Evolutionary conservation across 2,888 invertebrate genomes (phyloP).

Genomic region (Diachrysia chrysitis): DNA sequence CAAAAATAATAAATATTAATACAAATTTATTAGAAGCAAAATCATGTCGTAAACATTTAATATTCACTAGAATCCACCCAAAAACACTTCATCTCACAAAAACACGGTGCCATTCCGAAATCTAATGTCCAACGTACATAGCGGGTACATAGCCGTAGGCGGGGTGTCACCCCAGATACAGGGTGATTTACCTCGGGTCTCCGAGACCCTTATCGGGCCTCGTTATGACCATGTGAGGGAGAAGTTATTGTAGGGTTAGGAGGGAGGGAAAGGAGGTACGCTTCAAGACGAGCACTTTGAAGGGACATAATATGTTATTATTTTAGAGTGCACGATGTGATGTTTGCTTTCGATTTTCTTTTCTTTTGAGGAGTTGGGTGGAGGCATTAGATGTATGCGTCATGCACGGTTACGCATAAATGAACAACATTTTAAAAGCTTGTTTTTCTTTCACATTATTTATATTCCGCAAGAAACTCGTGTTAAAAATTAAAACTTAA

Average conservation of each 20-base stretch:
- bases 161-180: slow-evolving; percentile 85
- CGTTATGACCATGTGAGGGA: slow-evolving; percentile 90
- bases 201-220: slow-evolving; percentile 87
- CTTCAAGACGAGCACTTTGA: slow-evolving; percentile 74
- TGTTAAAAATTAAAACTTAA: neutral
- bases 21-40: neutral
- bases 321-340: slow-evolving; percentile 74
- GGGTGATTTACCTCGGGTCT: slow-evolving; percentile 88
- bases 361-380: slow-evolving; percentile 43
- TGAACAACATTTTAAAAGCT: neutral
- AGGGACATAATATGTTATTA: slow-evolving; percentile 87
- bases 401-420: neutral
- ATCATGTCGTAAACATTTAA: slow-evolving; percentile 4
- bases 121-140: slow-evolving; percentile 71
- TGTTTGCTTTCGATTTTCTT: slow-evolving; percentile 79
- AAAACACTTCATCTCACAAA: slow-evolving; percentile 23
- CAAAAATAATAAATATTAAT: neutral
- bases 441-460: too few species aligned
- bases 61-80: neutral
- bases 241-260: slow-evolving; percentile 80
- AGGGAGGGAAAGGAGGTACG: slow-evolving; percentile 63
- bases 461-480: neutral
- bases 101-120: slow-evolving; percentile 45
- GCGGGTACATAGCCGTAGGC: slow-evolving; percentile 72
- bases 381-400: neutral